Percentiles rank a stretch among this genome's conserved stretches.
These are phyloP conservation scores for Amphipoea oculea DNA, from an alignment of 2,888 invertebrate species.

Conservation along the genomic window DNA sequence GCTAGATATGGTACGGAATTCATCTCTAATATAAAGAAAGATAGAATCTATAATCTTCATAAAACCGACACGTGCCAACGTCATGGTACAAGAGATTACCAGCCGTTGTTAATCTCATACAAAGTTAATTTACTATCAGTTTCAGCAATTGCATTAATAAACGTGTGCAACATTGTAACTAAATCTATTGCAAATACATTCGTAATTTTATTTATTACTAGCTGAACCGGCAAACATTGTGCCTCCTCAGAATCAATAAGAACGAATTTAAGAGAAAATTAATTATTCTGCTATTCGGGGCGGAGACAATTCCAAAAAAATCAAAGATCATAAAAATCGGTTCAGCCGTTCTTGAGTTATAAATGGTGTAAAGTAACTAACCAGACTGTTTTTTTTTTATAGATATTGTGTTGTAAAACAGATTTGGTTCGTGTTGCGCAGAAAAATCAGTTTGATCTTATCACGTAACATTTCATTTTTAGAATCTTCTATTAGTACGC, in stretches of 20 bases:
- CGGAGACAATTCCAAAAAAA: too few species aligned
- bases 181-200: conserved; percentile 4
- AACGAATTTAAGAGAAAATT: too few species aligned
- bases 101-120: conserved; percentile 6
- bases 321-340: too few species aligned
- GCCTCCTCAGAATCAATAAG: too few species aligned
- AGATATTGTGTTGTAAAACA: neutral
- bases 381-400: too few species aligned
- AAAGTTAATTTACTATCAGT: neutral
- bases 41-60: neutral
- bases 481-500: neutral
- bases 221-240: too few species aligned
- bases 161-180: conserved; percentile 2
- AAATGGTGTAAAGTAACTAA: too few species aligned
- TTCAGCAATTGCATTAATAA: neutral
- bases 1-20: neutral
- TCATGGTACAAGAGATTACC: neutral
- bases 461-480: neutral
- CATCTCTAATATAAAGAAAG: neutral
- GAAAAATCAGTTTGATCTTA: neutral
- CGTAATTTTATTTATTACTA: neutral
- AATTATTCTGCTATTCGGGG: too few species aligned
- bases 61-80: neutral
- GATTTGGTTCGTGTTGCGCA: neutral
- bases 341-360: too few species aligned